Percentiles rank a stretch among this genome's conserved stretches.
phyloP scores from a whole-genome alignment of 2,113 vertebrate genomes.

The Crotalus helleri region DNA sequence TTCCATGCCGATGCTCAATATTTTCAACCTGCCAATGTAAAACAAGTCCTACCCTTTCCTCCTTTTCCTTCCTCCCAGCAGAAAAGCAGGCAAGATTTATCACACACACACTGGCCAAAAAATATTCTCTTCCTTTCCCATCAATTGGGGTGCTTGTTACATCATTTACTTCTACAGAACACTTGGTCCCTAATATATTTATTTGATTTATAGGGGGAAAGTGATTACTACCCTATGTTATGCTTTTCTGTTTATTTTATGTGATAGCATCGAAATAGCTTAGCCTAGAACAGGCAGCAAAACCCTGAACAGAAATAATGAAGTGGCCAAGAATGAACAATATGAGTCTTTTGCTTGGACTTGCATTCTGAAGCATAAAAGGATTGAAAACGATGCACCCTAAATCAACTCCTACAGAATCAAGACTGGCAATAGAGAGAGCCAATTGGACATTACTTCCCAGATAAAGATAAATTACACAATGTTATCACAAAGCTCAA shows the following conservation, averaged over 20 bases:
- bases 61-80: background rate
- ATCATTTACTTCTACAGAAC: background rate
- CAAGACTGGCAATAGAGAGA: slow-evolving; percentile 24
- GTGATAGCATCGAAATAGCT: slow-evolving; percentile 55
- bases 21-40: background rate
- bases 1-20: background rate
- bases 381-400: slow-evolving; percentile 29
- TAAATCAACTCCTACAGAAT: slow-evolving; percentile 31
- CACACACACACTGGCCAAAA: background rate
- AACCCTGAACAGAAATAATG: slow-evolving; percentile 46
- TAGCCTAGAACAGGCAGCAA: slow-evolving; percentile 30
- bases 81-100: background rate
- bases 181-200: slow-evolving; percentile 7
- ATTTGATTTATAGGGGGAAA: slow-evolving; percentile 39
- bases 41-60: background rate
- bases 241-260: slow-evolving; percentile 58
- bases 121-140: background rate
- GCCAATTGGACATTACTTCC: slow-evolving; percentile 21
- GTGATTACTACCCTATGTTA: slow-evolving; percentile 37
- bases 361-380: slow-evolving; percentile 40
- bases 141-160: background rate
- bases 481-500: slow-evolving; percentile 30
- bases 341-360: slow-evolving; percentile 48
- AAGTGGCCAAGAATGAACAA: slow-evolving; percentile 27
- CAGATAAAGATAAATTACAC: background rate